Evolutionary conservation across 2,888 invertebrate species (phyloP).

Genomic region (Phytoseiulus persimilis): DNA sequence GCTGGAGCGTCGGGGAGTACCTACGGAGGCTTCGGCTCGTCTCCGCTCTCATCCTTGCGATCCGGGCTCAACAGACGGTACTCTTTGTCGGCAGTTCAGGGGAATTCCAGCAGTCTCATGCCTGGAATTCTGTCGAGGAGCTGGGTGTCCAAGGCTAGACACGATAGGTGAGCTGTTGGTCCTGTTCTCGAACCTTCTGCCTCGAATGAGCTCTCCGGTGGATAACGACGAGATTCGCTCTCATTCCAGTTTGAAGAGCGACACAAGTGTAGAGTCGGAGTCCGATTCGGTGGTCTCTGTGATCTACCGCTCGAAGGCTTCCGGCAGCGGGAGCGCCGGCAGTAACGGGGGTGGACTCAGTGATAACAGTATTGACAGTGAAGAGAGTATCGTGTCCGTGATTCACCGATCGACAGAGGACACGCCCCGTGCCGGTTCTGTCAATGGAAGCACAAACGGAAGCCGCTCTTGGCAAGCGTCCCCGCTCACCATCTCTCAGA

Average conservation of each 20-base stretch:
- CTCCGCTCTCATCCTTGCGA: not conserved
- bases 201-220: no score
- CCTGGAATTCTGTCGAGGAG: slow-evolving; percentile 31
- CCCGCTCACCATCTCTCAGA: slow-evolving; percentile 42
- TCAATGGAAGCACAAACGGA: slow-evolving; percentile 41
- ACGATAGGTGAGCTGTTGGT: slow-evolving; percentile 21
- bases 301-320: slow-evolving; percentile 41
- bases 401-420: slow-evolving; percentile 53
- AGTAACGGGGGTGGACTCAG: slow-evolving; percentile 69
- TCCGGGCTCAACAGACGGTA: slow-evolving; percentile 16
- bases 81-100: slow-evolving; percentile 32
- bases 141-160: slow-evolving; percentile 37
- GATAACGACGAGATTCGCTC: no score
- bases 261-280: slow-evolving; percentile 46
- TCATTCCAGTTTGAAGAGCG: slow-evolving; percentile 42
- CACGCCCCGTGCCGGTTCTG: slow-evolving; percentile 40
- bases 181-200: no score
- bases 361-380: slow-evolving; percentile 85
- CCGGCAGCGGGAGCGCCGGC: slow-evolving; percentile 36
- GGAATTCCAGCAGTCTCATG: slow-evolving; percentile 22
- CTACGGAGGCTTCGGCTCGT: not conserved
- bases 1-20: slow-evolving; percentile 10
- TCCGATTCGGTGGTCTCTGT: slow-evolving; percentile 46
- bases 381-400: slow-evolving; percentile 85
- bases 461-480: slow-evolving; percentile 44